Conservation (phyloP, 2,113 vertebrate species). For the Chrysochloris asiatica region DNA sequence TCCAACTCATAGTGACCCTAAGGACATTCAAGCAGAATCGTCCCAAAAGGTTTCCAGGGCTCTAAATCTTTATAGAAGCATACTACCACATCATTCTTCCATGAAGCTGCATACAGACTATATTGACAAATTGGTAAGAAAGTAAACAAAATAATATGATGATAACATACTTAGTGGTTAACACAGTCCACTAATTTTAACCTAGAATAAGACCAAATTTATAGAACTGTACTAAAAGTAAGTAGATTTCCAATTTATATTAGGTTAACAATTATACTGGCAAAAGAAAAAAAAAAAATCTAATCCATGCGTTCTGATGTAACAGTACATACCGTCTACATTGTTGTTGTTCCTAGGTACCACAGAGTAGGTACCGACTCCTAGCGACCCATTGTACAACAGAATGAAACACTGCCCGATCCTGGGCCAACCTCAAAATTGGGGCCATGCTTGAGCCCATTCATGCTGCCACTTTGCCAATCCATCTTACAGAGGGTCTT, state of each 20-base stretch:
- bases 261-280: constrained; percentile 1
- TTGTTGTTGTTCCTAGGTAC: too few relatives aligned
- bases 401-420: too few relatives aligned
- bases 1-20: background rate
- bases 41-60: background rate
- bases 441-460: too few relatives aligned
- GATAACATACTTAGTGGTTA: background rate
- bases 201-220: background rate
- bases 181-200: constrained; percentile 9
- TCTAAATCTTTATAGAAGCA: too few relatives aligned
- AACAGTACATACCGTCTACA: background rate
- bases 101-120: background rate
- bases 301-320: constrained; percentile 4
- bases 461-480: too few relatives aligned
- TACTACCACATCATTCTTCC: background rate
- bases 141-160: background rate
- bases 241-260: background rate
- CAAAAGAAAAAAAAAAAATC: constrained; percentile 20
- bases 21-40: background rate
- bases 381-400: too few relatives aligned
- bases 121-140: constrained; percentile 34
- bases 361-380: too few relatives aligned
- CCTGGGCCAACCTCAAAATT: too few relatives aligned
- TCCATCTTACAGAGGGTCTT: too few relatives aligned
- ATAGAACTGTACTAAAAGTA: constrained; percentile 42